Conservation (phyloP, 2,113 vertebrate species). For the Hirundichthys speculiger region DNA sequence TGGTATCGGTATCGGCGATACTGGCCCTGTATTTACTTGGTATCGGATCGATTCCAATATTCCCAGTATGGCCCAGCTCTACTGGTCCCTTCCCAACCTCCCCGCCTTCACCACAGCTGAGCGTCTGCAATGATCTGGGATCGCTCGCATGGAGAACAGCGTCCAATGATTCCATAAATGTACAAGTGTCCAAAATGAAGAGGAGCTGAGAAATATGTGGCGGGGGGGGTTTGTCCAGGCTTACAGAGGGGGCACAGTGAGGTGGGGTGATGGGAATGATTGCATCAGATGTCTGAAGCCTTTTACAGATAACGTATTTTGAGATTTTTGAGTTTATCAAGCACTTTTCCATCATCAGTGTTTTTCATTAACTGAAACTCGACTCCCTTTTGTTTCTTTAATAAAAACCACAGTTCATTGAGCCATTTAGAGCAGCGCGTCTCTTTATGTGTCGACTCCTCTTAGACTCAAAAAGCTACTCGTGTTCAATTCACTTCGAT, state of each 20-base stretch:
- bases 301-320: constrained; percentile 31
- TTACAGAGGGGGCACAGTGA: too few relatives aligned
- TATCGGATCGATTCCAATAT: too few relatives aligned
- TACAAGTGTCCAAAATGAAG: constrained; percentile 75
- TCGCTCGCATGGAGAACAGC: constrained; percentile 60
- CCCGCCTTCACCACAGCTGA: constrained; percentile 26
- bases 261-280: too few relatives aligned
- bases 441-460: too few relatives aligned
- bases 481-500: too few relatives aligned
- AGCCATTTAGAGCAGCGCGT: too few relatives aligned
- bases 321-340: background rate
- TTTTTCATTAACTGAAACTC: background rate
- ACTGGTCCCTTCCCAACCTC: background rate
- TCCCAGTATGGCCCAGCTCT: too few relatives aligned
- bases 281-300: constrained; percentile 12
- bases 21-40: too few relatives aligned
- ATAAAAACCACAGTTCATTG: background rate
- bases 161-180: constrained; percentile 73
- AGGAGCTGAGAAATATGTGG: constrained; percentile 74
- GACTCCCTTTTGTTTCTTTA: background rate
- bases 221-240: too few relatives aligned
- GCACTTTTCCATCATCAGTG: constrained; percentile 3
- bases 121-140: constrained; percentile 59
- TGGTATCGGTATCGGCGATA: too few relatives aligned
- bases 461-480: too few relatives aligned